These are phyloP conservation scores for Lasiurus borealis DNA, from an alignment of 2,113 vertebrate species.

Conservation along the genomic window DNA sequence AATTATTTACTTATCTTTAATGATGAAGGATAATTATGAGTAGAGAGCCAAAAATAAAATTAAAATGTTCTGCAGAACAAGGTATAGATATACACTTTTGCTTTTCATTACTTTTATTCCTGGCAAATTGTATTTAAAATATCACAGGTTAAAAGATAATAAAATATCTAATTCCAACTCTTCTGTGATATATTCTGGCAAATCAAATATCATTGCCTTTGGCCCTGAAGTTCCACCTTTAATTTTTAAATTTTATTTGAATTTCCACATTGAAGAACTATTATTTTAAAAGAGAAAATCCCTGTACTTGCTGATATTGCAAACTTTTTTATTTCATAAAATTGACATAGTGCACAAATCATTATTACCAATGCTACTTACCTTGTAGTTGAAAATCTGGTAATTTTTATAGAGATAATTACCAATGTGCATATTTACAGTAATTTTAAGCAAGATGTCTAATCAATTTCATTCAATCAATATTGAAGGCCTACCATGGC, in stretches of 20 bases:
- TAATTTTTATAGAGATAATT: slow-evolving; percentile 45
- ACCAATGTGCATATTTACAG: not conserved
- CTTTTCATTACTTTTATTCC: slow-evolving; percentile 51
- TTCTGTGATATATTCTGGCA: slow-evolving; percentile 29
- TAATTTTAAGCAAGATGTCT: slow-evolving; percentile 34
- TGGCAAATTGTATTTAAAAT: slow-evolving; percentile 53
- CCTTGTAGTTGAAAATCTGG: slow-evolving; percentile 13
- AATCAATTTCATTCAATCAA: slow-evolving; percentile 30
- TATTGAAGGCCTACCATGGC: not conserved
- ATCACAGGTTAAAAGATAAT: not conserved
- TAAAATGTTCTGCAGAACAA: slow-evolving; percentile 17
- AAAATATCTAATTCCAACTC: slow-evolving; percentile 1
- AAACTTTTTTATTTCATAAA: slow-evolving; percentile 41
- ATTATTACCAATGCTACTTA: slow-evolving; percentile 24
- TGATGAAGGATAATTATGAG: slow-evolving; percentile 17
- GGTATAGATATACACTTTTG: not conserved
- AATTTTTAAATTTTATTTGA: slow-evolving; percentile 45
- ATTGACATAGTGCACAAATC: not conserved
- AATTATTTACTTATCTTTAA: slow-evolving; percentile 5
- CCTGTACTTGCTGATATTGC: not conserved
- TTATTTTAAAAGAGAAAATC: not conserved
- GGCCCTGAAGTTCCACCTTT: not conserved
- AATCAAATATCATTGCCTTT: slow-evolving; percentile 24
- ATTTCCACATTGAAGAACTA: not conserved
- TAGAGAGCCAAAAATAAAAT: not conserved